Conservation (phyloP, 2,113 vertebrate species). For the Salvator merianae region DNA sequence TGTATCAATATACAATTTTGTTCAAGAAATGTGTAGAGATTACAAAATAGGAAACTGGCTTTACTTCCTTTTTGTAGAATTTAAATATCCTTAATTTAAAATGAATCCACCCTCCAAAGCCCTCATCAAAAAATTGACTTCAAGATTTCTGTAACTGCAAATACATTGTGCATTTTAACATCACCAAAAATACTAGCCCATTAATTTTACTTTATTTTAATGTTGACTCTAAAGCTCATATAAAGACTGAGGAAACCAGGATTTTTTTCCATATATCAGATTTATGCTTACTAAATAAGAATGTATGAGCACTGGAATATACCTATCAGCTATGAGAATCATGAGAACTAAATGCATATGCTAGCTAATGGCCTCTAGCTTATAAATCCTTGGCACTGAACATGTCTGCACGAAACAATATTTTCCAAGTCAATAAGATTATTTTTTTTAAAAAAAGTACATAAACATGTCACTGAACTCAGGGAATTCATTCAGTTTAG, state of each 20-base stretch:
- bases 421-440: not conserved
- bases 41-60: not conserved
- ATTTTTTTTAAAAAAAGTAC: not conserved
- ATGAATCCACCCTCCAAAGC: not conserved
- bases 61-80: not conserved
- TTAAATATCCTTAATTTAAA: conserved; percentile 10
- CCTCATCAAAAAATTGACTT: not conserved
- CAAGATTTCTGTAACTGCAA: not conserved
- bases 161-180: not conserved
- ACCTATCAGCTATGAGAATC: not conserved
- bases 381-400: not conserved
- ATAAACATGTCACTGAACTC: not conserved
- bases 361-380: not conserved
- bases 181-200: not conserved
- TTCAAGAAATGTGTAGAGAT: not conserved
- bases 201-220: conserved; percentile 1
- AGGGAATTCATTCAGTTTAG: not conserved
- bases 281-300: conserved; percentile 5
- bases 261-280: not conserved
- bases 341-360: not conserved
- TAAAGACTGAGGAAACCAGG: not conserved
- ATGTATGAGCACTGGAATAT: not conserved
- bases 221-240: not conserved
- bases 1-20: not conserved
- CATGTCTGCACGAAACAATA: not conserved